Evolutionary conservation across 2,797 vertebrate genomes (phyloP), one percentile per base, ranked within the genome.

Genomic region (Scarus forsteni): DNA sequence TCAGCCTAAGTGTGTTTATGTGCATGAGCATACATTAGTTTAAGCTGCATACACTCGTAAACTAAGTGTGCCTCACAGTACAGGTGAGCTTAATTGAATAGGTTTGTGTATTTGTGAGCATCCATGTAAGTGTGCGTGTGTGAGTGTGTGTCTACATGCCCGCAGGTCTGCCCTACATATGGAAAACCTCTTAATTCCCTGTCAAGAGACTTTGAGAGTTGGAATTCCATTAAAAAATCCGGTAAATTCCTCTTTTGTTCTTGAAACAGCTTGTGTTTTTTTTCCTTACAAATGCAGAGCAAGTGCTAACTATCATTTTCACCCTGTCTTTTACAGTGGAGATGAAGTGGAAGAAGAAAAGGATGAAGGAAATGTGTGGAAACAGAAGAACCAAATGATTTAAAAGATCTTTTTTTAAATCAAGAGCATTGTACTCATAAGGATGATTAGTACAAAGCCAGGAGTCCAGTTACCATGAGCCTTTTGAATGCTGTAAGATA

Each of bases 121-220:
- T 65, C 3, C 8, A 15, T 48, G 39, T 61, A 8, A 16, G 14
- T 60, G 53, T 61, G 57, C 4, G 27, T 39, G 40, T 64, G 59
- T 42, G 63, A 55, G 46, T 51, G 67, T 50, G 40, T 64, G 58
- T 70, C 3, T 65, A 2, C 8, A 12, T 76, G 66, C 34, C 56
- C 57, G 66, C 14, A 56, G 80, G 59, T 77, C 55, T 57, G 77
- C 73, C 63, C 76, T 84, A 79, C 45, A 83, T 83, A 61, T 53
- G 53, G 59, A 81, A 77, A 81, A 73, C 52, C 58, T 70, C 63
- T 58, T 68, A 71, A 85, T 72, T 77, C 75, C 64, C 75, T 55
- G 64, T 73, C 72, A 66, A 66, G 73, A 70, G 81, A 77, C 73
- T 70, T 55, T 16, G 56, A 48, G 50, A 64, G 57, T 66, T 48